phyloP scores from a whole-genome alignment of 2,113 vertebrate genomes.

The Chlamydotis undulata region DNA sequence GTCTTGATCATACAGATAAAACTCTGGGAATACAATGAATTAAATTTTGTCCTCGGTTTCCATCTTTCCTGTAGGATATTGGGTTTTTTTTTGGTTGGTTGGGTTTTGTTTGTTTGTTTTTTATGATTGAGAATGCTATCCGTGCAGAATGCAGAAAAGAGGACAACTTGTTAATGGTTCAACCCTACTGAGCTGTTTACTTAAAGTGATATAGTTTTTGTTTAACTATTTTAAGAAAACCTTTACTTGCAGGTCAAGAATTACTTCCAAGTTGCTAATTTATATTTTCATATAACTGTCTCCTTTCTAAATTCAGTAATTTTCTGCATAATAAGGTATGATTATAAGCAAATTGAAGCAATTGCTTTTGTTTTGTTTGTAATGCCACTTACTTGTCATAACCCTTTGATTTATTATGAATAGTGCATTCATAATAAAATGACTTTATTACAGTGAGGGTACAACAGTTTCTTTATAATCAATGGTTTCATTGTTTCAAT shows the following conservation, averaged over 20 bases:
- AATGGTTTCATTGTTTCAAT: neutral
- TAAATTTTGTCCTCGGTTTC: neutral
- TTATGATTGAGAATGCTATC: neutral
- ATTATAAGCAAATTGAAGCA: neutral
- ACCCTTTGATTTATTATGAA: neutral
- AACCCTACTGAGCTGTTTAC: neutral
- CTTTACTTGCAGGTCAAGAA: neutral
- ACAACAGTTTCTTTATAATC: neutral
- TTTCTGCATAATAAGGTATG: neutral
- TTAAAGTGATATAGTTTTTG: neutral
- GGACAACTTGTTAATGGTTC: neutral
- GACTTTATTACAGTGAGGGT: neutral
- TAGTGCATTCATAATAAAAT: neutral
- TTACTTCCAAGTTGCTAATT: neutral
- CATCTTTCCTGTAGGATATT: neutral
- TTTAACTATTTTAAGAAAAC: neutral
- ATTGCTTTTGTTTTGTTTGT: neutral
- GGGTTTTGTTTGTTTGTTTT: neutral
- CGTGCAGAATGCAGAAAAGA: neutral
- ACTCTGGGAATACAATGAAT: neutral
- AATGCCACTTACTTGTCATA: neutral
- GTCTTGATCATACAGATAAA: neutral
- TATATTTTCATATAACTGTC: neutral
- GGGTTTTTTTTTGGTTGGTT: neutral
- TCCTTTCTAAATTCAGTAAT: neutral